phyloP scores from a whole-genome alignment of 2,888 invertebrate genomes.

The Perithous albicinctus region DNA sequence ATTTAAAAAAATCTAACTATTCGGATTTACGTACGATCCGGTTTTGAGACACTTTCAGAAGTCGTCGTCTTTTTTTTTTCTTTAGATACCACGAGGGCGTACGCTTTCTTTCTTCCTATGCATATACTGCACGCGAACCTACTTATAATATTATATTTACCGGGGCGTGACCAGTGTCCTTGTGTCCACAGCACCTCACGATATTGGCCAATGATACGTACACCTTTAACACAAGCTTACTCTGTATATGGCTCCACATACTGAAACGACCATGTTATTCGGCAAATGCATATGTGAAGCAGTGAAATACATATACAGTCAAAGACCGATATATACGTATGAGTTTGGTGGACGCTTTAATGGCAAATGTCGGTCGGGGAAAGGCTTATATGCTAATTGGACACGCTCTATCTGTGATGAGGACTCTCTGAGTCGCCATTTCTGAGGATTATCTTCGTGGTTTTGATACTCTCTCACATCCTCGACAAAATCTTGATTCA shows the following conservation, averaged over 20 bases:
- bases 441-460: slow-evolving; percentile 38
- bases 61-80: slow-evolving; percentile 7
- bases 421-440: slow-evolving; percentile 30
- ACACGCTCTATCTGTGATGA: slow-evolving; percentile 60
- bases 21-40: slow-evolving; percentile 17
- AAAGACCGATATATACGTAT: not conserved
- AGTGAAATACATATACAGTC: too few relatives aligned
- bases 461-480: slow-evolving; percentile 27
- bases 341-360: slow-evolving; percentile 40
- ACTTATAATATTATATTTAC: slow-evolving; percentile 27
- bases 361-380: slow-evolving; percentile 61
- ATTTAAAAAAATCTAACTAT: not conserved
- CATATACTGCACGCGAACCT: not conserved
- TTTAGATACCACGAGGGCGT: slow-evolving; percentile 19
- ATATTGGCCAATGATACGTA: slow-evolving; percentile 48
- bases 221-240: not conserved
- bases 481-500: slow-evolving; percentile 21
- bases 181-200: slow-evolving; percentile 2
- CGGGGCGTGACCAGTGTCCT: slow-evolving; percentile 49
- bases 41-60: slow-evolving; percentile 31
- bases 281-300: not conserved
- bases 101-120: slow-evolving; percentile 12
- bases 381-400: slow-evolving; percentile 69
- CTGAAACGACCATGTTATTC: not conserved
- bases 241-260: not conserved